These are phyloP conservation scores for Perizoma affinitatum DNA, from an alignment of 2,888 invertebrate species.

Conservation along the genomic window DNA sequence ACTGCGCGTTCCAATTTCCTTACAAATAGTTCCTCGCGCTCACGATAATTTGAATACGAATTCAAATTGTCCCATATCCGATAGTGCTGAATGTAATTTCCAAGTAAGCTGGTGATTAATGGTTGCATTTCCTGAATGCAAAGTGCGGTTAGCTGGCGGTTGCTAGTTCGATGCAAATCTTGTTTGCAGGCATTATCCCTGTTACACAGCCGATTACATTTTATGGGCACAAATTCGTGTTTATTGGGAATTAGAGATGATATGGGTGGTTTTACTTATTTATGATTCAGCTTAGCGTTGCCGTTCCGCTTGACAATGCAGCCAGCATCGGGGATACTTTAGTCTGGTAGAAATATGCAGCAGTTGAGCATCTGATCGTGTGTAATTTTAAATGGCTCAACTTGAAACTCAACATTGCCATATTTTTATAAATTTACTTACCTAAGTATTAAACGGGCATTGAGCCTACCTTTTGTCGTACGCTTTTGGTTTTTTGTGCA, in stretches of 20 bases:
- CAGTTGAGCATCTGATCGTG: too few species aligned
- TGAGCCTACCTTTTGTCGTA: too few species aligned
- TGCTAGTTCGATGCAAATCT: slow-evolving; percentile 33
- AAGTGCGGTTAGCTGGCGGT: slow-evolving; percentile 26
- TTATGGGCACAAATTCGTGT: slow-evolving; percentile 21
- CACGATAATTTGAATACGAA: slow-evolving; percentile 17
- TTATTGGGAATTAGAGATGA: not conserved
- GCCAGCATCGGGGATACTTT: too few species aligned
- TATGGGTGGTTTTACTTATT: not conserved
- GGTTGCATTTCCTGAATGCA: slow-evolving; percentile 34
- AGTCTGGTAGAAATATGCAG: too few species aligned
- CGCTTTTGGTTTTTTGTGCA: too few species aligned
- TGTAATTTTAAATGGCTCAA: too few species aligned
- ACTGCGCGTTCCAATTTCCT: slow-evolving; percentile 15
- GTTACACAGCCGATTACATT: slow-evolving; percentile 30
- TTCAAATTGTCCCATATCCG: slow-evolving; percentile 24
- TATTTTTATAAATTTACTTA: too few species aligned
- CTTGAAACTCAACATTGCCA: too few species aligned
- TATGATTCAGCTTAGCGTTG: too few species aligned
- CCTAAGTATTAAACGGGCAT: too few species aligned
- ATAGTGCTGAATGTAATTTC: slow-evolving; percentile 33
- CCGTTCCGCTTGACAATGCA: too few species aligned
- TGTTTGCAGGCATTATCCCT: slow-evolving; percentile 31
- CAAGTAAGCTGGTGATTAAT: slow-evolving; percentile 37
- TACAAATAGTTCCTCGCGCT: slow-evolving; percentile 19